phyloP scores from a whole-genome alignment of 2,888 invertebrate species.

The Carabus problematicus region DNA sequence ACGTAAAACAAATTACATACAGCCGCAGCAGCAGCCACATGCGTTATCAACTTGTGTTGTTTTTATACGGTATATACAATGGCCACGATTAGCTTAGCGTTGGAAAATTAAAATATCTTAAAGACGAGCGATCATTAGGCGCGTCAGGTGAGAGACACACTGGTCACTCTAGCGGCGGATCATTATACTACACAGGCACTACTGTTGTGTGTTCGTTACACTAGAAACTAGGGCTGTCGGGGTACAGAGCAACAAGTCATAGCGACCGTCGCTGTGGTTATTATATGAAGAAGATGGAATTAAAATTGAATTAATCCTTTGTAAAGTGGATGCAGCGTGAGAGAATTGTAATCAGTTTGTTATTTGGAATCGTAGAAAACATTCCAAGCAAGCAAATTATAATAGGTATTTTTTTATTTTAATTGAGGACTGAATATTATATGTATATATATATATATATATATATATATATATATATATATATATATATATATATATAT shows the following conservation, averaged over 20 bases:
- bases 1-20: constrained; percentile 26
- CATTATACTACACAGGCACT: not conserved
- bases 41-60: constrained; percentile 5
- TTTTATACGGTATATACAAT: constrained; percentile 3
- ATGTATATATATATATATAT: constrained; percentile 14
- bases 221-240: no score
- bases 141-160: constrained; percentile 9
- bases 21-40: not conserved
- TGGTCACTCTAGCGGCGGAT: constrained; percentile 3
- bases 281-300: no score
- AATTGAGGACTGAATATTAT: not conserved
- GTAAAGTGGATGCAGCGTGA: no score
- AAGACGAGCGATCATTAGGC: constrained; percentile 21
- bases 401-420: not conserved
- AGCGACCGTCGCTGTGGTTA: no score
- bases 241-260: no score
- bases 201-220: no score
- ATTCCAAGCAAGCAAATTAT: not conserved
- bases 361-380: not conserved
- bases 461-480: constrained; percentile 23
- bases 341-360: not conserved
- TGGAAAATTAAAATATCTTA: constrained; percentile 28
- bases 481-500: constrained; percentile 17
- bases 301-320: no score
- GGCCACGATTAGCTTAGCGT: not conserved